Conservation (phyloP, 2,113 vertebrate genomes). For the Sus scrofa region T2T-Sscrofa CM000820.6:52411501-52412000, state of each 20-base stretch:
- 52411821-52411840: background rate
- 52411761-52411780: background rate
- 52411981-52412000: background rate
- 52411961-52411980: constrained; percentile 11
- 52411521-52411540: background rate
- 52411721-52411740: background rate
- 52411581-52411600: fast-evolving
- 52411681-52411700: background rate
- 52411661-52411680: background rate
- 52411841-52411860: constrained; percentile 53
- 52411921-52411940: constrained; percentile 40
- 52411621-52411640: background rate
- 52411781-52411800: background rate
- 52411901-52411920: constrained; percentile 67
- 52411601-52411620: too few species aligned
- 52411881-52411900: constrained; percentile 66
- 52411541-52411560: background rate
- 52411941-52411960: background rate
- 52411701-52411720: background rate
- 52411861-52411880: background rate
- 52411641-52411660: background rate
- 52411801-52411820: background rate
- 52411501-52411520: background rate
- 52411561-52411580: background rate
- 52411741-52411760: background rate